A percentile compares a stretch with the other conserved stretches of the same genome.
Evolutionary conservation across 2,888 invertebrate species (phyloP).

Genomic region (Tetrapedia diversipes): DNA sequence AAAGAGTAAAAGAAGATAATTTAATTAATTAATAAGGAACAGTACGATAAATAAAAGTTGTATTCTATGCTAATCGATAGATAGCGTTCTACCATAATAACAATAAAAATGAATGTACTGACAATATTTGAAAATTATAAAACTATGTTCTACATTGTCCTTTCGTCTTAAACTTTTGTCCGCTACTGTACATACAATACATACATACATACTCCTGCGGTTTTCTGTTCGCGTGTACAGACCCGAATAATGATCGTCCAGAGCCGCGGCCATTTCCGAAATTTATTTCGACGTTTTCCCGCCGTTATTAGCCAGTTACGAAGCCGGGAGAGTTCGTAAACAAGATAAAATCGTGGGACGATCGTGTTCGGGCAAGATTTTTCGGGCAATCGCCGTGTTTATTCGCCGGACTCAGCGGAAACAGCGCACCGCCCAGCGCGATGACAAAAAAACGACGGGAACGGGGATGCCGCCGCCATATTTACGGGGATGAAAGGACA

Average conservation of each 20-base stretch:
- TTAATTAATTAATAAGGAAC: too few relatives aligned
- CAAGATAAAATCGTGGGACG: slow-evolving; percentile 49
- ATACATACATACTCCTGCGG: too few relatives aligned
- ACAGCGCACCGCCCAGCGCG: slow-evolving; percentile 3
- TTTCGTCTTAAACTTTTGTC: too few relatives aligned
- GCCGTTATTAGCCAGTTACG: slow-evolving; percentile 52
- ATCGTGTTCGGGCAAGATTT: slow-evolving; percentile 32
- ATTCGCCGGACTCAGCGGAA: slow-evolving; percentile 22
- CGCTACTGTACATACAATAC: too few relatives aligned
- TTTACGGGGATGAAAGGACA: slow-evolving; percentile 11
- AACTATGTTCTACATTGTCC: too few relatives aligned
- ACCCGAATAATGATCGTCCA: slow-evolving; percentile 42
- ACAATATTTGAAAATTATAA: too few relatives aligned
- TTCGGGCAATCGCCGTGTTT: slow-evolving; percentile 14
- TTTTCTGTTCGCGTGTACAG: slow-evolving; percentile 9
- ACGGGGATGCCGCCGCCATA: slow-evolving; percentile 15
- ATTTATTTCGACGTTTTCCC: slow-evolving; percentile 49
- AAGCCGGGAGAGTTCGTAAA: slow-evolving; percentile 46
- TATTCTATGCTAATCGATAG: too few relatives aligned
- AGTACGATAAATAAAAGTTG: too few relatives aligned
- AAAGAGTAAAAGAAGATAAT: too few relatives aligned
- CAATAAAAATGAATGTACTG: too few relatives aligned
- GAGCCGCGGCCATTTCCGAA: slow-evolving; percentile 27
- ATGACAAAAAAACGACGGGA: slow-evolving; percentile 28
- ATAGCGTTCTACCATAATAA: too few relatives aligned